Conservation (phyloP, 2,797 vertebrate genomes). For the Eleutherodactylus coqui region DNA sequence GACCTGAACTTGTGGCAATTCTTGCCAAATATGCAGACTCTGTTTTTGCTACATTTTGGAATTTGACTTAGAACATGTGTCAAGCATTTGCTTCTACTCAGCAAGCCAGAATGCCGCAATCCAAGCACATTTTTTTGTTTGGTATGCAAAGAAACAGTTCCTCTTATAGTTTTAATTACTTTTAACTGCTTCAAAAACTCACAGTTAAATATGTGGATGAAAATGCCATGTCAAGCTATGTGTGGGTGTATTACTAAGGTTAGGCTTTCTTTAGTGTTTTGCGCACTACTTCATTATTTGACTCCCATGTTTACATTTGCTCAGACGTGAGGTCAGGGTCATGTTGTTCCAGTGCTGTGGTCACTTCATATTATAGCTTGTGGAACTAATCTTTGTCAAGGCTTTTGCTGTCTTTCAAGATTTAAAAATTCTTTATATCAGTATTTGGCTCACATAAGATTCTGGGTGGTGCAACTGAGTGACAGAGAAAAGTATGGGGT, state of each 20-base stretch:
- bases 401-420: not conserved
- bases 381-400: not conserved
- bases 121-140: slow-evolving; percentile 68
- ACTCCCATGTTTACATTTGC: not conserved
- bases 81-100: slow-evolving; percentile 76
- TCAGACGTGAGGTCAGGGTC: not conserved
- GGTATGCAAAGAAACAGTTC: slow-evolving; percentile 71
- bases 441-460: too few species aligned
- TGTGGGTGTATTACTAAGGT: slow-evolving; percentile 10
- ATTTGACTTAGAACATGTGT: slow-evolving; percentile 76
- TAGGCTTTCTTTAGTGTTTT: not conserved
- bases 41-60: slow-evolving; percentile 79
- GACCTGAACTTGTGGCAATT: slow-evolving; percentile 75
- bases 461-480: too few species aligned
- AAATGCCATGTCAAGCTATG: not conserved
- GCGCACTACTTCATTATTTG: not conserved
- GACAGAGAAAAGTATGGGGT: too few species aligned
- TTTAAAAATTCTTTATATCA: not conserved
- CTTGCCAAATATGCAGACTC: slow-evolving; percentile 77
- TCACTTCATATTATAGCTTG: not conserved
- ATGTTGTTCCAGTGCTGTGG: not conserved
- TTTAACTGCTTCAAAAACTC: slow-evolving; percentile 60
- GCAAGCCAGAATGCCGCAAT: slow-evolving; percentile 73
- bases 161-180: slow-evolving; percentile 72
- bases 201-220: slow-evolving; percentile 19